Conservation (phyloP, 2,113 vertebrate species). For the Crotalus tigris region DNA sequence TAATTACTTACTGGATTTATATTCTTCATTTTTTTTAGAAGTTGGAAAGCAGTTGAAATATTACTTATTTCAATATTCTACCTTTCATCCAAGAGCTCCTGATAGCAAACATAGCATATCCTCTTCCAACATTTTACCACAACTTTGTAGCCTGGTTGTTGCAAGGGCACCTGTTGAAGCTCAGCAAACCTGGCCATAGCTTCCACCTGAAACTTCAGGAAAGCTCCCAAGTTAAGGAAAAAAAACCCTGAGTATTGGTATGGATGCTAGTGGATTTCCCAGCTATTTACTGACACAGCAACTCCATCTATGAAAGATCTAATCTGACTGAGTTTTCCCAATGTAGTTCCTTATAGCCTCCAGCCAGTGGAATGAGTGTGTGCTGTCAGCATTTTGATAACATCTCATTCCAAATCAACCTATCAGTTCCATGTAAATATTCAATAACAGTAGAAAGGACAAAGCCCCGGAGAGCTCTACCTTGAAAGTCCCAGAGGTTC, state of each 20-base stretch:
- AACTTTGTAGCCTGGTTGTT: not conserved
- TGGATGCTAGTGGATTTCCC: not conserved
- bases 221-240: not conserved
- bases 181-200: not conserved
- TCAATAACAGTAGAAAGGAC: not conserved
- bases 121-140: not conserved
- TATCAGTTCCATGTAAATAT: not conserved
- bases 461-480: not conserved
- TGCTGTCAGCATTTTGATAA: not conserved
- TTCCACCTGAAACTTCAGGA: not conserved
- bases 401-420: not conserved
- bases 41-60: not conserved
- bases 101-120: not conserved
- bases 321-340: not conserved
- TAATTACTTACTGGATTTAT: not conserved
- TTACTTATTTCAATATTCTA: not conserved
- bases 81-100: not conserved
- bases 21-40: not conserved
- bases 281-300: not conserved
- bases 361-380: not conserved
- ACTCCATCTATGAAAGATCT: not conserved
- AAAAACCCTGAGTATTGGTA: not conserved
- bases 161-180: not conserved
- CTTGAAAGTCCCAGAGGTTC: not conserved
- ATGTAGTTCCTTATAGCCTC: not conserved